Evolutionary conservation across 2,113 vertebrate species (phyloP), one percentile per base, ranked within the genome.

Genomic region (Clupea harengus): DNA sequence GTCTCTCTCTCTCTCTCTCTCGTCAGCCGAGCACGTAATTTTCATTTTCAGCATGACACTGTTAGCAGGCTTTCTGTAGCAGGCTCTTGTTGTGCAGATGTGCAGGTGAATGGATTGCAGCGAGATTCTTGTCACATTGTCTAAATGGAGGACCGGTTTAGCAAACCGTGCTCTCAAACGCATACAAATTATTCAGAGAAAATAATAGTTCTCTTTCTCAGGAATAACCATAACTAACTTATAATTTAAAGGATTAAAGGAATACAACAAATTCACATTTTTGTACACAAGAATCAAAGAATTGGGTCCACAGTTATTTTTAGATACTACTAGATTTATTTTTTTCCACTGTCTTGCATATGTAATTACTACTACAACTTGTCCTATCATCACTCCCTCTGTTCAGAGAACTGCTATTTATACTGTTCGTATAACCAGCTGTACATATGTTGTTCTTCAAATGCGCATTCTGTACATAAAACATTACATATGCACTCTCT

Each of bases 61-160:
- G 28, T 28, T 39, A 44, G 72, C 72, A 83, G 54, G 75, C 72
- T 85, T 45, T 57, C 82, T 25, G 28, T 28, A 39, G 32, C 44
- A 45, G 44, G n/a, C 49, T 25, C 72, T n/a, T 44, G 32, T 75
- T 44, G 32, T 75, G 60, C 60, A 60, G 83, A 45, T 82, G 81
- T 86, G 85, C 52, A 46, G 25, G 39, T 32, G 20, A 81, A 83
- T 75, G 80, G 85, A 80, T 84, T 81, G 54, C 67, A 83, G 75
- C 4, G 11, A 32, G 72, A 78, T 78, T 78, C 72, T 39, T 78
- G 72, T 78, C 72, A 39, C 72, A 78, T 15, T 44, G 3, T 78
- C 72, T 78, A 32, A 78, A 78, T 39, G 32, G 72, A 78, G 13
- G 32, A 28, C 72, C 72, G 28, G 10, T 78, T 78, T 78, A 78